Percentiles rank a stretch among this genome's conserved stretches.
phyloP scores from a whole-genome alignment of 2,113 vertebrate species.

The Astur gentilis region DNA sequence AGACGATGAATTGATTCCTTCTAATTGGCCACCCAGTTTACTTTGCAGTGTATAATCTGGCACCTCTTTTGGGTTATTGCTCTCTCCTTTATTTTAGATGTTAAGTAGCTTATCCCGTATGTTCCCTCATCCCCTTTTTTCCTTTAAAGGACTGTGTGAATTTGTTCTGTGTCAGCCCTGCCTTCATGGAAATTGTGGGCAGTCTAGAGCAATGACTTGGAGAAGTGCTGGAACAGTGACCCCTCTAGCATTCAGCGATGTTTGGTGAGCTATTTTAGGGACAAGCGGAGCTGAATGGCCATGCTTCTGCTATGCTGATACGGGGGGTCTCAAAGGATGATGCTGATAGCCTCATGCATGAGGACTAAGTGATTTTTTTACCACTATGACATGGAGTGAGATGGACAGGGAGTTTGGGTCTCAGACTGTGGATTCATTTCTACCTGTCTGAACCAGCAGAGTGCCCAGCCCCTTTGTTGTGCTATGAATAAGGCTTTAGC shows the following conservation, averaged over 20 bases:
- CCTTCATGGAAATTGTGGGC: not conserved
- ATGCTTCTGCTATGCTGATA: not conserved
- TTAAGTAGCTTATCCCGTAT: conserved; percentile 23
- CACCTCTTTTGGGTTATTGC: not conserved
- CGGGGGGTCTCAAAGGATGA: not conserved
- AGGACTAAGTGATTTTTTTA: not conserved
- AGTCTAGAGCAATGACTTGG: not conserved
- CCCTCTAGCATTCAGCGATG: not conserved
- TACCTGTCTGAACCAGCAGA: not conserved
- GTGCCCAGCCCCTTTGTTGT: not conserved
- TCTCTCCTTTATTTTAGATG: not conserved
- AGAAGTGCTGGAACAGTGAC: not conserved
- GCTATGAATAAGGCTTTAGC: not conserved
- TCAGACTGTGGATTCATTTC: not conserved
- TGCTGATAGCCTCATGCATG: not conserved
- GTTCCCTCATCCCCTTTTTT: not conserved
- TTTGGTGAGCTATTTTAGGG: not conserved
- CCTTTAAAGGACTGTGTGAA: not conserved
- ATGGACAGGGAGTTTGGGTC: not conserved
- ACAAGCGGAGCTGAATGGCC: not conserved
- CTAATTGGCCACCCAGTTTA: conserved; percentile 54
- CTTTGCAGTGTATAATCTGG: not conserved
- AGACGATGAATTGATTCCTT: conserved; percentile 14
- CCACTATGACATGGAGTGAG: not conserved
- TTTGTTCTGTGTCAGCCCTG: not conserved